phyloP scores from a whole-genome alignment of 2,797 vertebrate genomes.

The Gallinago nigripennis region DNA sequence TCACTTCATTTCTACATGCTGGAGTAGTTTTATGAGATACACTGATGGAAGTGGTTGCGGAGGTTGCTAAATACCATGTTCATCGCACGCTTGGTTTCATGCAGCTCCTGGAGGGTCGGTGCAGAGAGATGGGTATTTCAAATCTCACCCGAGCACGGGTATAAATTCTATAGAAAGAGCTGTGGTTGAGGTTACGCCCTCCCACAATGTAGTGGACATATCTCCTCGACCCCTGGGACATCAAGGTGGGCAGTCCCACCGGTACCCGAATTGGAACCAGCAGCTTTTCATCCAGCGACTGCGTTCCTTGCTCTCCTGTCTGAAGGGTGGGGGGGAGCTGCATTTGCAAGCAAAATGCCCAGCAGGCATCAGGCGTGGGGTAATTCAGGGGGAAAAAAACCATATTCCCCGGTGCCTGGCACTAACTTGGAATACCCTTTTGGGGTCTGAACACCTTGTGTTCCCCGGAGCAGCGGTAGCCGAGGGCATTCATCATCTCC shows the following conservation, averaged over 20 bases:
- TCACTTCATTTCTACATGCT: neutral
- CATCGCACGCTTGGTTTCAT: neutral
- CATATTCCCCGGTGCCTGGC: neutral
- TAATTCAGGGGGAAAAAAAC: neutral
- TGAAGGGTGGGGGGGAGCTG: neutral
- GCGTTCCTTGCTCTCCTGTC: accelerated
- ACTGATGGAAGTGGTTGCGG: neutral
- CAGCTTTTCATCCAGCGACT: neutral
- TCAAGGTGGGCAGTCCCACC: neutral
- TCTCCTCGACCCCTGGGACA: neutral
- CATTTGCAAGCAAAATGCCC: neutral
- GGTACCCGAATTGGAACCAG: accelerated
- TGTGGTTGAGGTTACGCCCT: neutral
- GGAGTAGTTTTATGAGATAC: neutral
- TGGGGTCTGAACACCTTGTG: neutral
- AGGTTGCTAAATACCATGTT: neutral
- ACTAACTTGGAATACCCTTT: neutral
- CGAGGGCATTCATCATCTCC: neutral
- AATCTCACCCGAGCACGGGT: neutral
- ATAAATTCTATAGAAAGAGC: neutral
- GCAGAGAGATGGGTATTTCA: neutral
- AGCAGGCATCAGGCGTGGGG: accelerated
- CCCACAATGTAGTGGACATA: accelerated
- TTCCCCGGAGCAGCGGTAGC: neutral
- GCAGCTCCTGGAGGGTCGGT: accelerated